Evolutionary conservation across 2,113 vertebrate genomes (phyloP).

Genomic region (Odontophorus gujanensis): DNA sequence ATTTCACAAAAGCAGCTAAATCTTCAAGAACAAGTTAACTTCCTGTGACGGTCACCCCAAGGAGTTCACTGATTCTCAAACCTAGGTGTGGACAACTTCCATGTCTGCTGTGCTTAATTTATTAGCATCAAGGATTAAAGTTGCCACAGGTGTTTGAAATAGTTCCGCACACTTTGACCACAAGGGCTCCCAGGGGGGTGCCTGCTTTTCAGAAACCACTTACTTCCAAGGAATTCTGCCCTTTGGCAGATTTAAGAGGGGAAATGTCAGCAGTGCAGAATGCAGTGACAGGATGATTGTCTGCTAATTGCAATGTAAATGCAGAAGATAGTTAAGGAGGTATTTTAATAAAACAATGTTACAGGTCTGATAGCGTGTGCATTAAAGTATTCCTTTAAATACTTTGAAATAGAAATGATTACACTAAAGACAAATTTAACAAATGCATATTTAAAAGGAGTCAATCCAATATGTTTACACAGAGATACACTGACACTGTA

Average conservation of each 20-base stretch:
- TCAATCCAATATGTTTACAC: background rate
- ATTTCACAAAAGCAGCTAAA: background rate
- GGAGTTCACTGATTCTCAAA: conserved; percentile 24
- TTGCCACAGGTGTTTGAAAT: conserved; percentile 73
- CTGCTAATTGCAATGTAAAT: conserved; percentile 59
- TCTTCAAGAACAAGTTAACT: background rate
- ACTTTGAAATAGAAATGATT: background rate
- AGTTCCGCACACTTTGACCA: conserved; percentile 60
- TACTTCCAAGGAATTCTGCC: conserved; percentile 61
- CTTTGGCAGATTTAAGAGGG: conserved; percentile 68
- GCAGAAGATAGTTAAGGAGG: conserved; percentile 19
- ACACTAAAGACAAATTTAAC: background rate
- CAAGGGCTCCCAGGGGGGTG: conserved; percentile 53
- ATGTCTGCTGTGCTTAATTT: conserved; percentile 62
- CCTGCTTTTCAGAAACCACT: conserved; percentile 66
- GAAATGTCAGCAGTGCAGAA: conserved; percentile 64
- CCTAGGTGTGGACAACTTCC: conserved; percentile 54
- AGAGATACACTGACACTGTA: background rate
- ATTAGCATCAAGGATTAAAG: conserved; percentile 68
- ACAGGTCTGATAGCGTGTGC: background rate
- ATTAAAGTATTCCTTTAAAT: background rate
- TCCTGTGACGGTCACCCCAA: conserved; percentile 53
- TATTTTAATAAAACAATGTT: background rate
- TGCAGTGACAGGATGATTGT: conserved; percentile 60
- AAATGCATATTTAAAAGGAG: background rate